Conservation (phyloP, 2,113 vertebrate genomes). For the Pituophis catenifer region DNA sequence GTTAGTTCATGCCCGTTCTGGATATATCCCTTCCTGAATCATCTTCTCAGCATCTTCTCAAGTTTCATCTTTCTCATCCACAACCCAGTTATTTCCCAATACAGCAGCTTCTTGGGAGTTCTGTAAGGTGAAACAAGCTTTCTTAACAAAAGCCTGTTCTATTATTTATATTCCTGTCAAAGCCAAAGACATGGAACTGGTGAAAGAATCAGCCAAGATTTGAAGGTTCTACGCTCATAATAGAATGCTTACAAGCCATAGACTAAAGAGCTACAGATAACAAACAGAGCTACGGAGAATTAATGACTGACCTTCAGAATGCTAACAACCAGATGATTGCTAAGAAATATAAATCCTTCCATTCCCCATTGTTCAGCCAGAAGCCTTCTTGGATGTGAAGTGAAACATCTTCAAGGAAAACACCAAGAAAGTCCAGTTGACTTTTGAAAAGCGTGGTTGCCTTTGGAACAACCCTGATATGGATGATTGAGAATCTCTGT, state of each 20-base stretch:
- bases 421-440: too few relatives aligned
- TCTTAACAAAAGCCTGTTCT: background rate
- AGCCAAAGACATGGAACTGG: background rate
- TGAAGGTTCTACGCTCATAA: background rate
- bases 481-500: too few relatives aligned
- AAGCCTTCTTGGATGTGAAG: too few relatives aligned
- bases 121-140: background rate
- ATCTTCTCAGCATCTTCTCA: background rate
- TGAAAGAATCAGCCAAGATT: background rate
- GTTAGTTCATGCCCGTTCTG: background rate
- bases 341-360: too few relatives aligned
- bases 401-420: too few relatives aligned
- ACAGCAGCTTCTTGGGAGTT: background rate
- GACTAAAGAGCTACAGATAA: too few relatives aligned
- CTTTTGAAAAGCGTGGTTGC: too few relatives aligned
- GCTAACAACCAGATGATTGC: too few relatives aligned
- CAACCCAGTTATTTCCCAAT: background rate
- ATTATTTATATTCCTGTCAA: background rate
- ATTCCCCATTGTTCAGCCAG: too few relatives aligned
- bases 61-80: background rate
- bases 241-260: background rate
- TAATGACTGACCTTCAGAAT: too few relatives aligned
- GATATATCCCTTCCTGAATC: background rate
- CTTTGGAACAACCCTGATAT: too few relatives aligned
- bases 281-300: too few relatives aligned